phyloP scores from a whole-genome alignment of 2,888 invertebrate species.

The Campoletis raptor region DNA sequence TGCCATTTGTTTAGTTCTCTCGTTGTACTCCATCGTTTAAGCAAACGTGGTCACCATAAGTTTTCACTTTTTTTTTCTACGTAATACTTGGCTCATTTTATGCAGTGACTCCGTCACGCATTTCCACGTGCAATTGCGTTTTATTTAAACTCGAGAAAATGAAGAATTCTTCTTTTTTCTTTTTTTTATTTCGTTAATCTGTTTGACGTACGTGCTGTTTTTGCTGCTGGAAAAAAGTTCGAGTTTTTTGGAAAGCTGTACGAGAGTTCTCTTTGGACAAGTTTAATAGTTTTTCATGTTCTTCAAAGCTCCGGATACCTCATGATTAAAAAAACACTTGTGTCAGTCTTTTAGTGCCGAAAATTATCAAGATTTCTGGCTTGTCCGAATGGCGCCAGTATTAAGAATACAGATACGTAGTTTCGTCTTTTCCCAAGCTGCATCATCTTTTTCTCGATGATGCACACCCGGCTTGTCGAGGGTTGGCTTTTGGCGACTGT shows the following conservation, averaged over 20 bases:
- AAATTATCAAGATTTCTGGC: constrained; percentile 21
- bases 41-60: constrained; percentile 40
- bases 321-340: background rate
- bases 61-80: background rate
- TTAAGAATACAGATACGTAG: constrained; percentile 10
- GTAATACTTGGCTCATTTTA: background rate
- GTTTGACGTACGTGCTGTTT: background rate
- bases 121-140: background rate
- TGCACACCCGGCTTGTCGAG: constrained; percentile 26
- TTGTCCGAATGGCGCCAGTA: constrained; percentile 50
- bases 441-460: constrained; percentile 31
- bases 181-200: background rate
- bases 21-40: background rate
- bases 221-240: background rate
- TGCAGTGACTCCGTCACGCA: background rate
- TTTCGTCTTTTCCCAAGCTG: constrained; percentile 14
- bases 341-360: background rate
- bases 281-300: too few relatives aligned
- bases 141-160: background rate
- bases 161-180: background rate
- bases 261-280: too few relatives aligned
- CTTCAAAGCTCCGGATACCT: background rate
- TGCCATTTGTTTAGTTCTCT: background rate
- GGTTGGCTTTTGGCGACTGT: constrained; percentile 26
- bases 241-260: too few relatives aligned